Evolutionary conservation across 2,888 invertebrate genomes (phyloP), one percentile per base, ranked within the genome.

Genomic region (Globia sparganii): DNA sequence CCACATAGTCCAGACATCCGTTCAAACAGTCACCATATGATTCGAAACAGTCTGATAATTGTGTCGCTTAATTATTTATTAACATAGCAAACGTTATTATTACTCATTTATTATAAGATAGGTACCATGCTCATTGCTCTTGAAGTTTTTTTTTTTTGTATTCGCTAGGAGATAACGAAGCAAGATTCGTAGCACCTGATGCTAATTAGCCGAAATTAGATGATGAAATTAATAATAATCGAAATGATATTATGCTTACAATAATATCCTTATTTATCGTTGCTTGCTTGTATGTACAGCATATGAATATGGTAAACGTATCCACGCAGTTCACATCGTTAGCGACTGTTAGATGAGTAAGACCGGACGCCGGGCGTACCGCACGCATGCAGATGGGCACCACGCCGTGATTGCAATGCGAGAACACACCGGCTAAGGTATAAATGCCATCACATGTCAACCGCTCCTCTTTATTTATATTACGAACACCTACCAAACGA

Each of bases 401-500:
- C 83, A 86, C 90, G 87, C 85, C 94, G 93, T 94, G 95, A 94
- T 96, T 94, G 95, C 95, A 93, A 96, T 96, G 93, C 96, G 92
- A 94, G 95, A 95, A 92, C 93, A 89, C 89, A 85, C 93, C 94
- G 88, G 89, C 92, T 95, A 94, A 94, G 96, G 96, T 94, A 95
- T 95, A 94, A 96, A 96, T 96, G 93, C 96, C 96, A 94, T 95
- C 94, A 94, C 94, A 93, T 92, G 91, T 91, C 92, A 90, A 91
- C 91, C 91, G 91, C 88, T 87, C 82, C 88, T 85, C 91, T 91
- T 91, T 94, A 94, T 95, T 94, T 94, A 95, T 91, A 93, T 93
- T 95, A 95, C 94, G 91, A 93, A 94, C 94, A 93, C 91, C 92
- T 90, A 92, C 91, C 90, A 88, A 91, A 92, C 93, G 91, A 95